A percentile compares a stretch with the other conserved stretches of the same genome.
These are phyloP conservation scores for Lypha dubia DNA, from an alignment of 2,888 invertebrate genomes.

Conservation along the genomic window DNA sequence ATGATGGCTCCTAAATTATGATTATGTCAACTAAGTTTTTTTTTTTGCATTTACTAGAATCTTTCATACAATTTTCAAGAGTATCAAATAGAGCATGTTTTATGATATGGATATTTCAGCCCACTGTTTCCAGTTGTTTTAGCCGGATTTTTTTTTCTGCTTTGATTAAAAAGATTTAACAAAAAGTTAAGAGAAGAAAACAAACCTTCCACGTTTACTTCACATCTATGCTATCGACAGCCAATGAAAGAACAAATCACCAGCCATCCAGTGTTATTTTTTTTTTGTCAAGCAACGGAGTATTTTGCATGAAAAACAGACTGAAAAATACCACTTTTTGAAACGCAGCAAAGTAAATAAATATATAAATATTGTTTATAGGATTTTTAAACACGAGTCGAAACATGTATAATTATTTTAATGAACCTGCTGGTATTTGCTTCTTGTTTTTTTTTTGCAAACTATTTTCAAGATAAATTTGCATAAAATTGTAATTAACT, in stretches of 20 bases:
- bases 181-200: slow-evolving; percentile 7
- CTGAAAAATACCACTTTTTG: slow-evolving; percentile 19
- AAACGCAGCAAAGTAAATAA: slow-evolving; percentile 21
- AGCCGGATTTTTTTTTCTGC: neutral
- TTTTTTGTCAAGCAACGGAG: neutral
- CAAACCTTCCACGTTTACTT: slow-evolving; percentile 52
- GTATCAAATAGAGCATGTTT: neutral
- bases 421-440: slow-evolving; percentile 67
- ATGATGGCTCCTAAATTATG: too few relatives aligned
- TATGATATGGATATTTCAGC: neutral
- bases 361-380: slow-evolving; percentile 24
- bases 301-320: slow-evolving; percentile 47
- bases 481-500: slow-evolving; percentile 76
- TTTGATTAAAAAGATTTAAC: slow-evolving; percentile 10
- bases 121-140: slow-evolving; percentile 14
- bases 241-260: slow-evolving; percentile 62
- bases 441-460: slow-evolving; percentile 35
- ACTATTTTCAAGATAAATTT: slow-evolving; percentile 68
- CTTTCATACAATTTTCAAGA: too few relatives aligned
- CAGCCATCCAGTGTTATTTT: neutral
- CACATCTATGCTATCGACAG: slow-evolving; percentile 56
- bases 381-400: slow-evolving; percentile 73
- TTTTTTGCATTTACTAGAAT: too few relatives aligned
- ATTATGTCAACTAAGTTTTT: too few relatives aligned
- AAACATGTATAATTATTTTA: slow-evolving; percentile 74